phyloP scores from a whole-genome alignment of 2,888 invertebrate species.

The Dicyrtomina minuta region DNA sequence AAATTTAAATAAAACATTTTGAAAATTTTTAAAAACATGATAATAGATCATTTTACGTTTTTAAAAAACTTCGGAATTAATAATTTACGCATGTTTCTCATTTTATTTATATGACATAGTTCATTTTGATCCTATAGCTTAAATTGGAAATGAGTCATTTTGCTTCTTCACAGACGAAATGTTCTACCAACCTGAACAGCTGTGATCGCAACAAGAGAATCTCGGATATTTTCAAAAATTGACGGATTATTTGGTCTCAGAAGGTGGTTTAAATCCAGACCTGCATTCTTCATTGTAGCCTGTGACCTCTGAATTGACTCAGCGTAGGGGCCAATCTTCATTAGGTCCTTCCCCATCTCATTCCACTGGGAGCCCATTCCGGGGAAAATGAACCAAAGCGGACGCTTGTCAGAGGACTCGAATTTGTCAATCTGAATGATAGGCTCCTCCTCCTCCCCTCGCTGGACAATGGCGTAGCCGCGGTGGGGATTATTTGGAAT shows the following conservation, averaged over 20 bases:
- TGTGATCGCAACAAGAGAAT: constrained; percentile 74
- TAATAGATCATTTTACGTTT: too few species aligned
- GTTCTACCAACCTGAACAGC: constrained; percentile 56
- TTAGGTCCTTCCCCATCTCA: constrained; percentile 86
- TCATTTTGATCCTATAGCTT: too few species aligned
- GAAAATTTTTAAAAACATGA: too few species aligned
- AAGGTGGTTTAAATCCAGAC: constrained; percentile 75
- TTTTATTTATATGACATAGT: too few species aligned
- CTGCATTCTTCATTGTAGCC: constrained; percentile 74
- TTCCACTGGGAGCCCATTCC: constrained; percentile 99
- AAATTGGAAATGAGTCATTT: too few species aligned
- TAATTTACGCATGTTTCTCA: too few species aligned
- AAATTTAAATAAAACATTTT: too few species aligned
- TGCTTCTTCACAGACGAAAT: too few species aligned
- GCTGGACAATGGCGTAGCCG: too few species aligned
- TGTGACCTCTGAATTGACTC: constrained; percentile 60
- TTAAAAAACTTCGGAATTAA: too few species aligned
- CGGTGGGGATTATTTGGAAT: constrained; percentile 21
- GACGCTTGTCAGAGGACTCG: constrained; percentile 55
- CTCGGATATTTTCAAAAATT: constrained; percentile 72
- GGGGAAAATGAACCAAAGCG: constrained; percentile 91
- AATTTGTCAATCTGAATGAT: constrained; percentile 13
- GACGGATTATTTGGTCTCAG: constrained; percentile 64
- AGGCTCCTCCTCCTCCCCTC: too few species aligned
- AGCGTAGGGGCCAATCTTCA: constrained; percentile 74